phyloP scores from a whole-genome alignment of 2,888 invertebrate species.

The Cantharis flavilabris region DNA sequence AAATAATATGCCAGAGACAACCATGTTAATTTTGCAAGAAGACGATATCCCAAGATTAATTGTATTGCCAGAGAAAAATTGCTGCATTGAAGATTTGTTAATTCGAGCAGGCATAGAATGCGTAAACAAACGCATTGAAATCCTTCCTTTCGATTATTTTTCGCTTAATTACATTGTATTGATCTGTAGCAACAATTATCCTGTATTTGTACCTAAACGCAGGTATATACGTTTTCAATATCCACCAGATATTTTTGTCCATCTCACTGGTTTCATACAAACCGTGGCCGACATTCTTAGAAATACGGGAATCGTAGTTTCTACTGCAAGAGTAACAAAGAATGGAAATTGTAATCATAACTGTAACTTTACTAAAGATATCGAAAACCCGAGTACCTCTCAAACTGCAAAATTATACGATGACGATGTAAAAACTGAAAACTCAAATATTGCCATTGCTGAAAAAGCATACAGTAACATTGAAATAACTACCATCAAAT shows the following conservation, averaged over 20 bases:
- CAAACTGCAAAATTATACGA: too few relatives aligned
- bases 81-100: not conserved
- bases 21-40: not conserved
- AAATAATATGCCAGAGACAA: not conserved
- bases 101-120: not conserved
- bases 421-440: too few relatives aligned
- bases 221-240: not conserved
- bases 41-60: not conserved
- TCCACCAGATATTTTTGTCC: not conserved
- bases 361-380: not conserved
- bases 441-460: too few relatives aligned
- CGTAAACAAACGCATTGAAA: not conserved
- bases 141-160: not conserved
- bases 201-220: not conserved
- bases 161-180: not conserved
- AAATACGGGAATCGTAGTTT: not conserved
- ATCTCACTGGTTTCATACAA: not conserved
- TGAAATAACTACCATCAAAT: too few relatives aligned
- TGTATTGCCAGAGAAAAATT: not conserved
- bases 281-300: not conserved
- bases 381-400: not conserved
- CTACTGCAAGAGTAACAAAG: not conserved
- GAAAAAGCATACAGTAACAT: too few relatives aligned
- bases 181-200: not conserved
- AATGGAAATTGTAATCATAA: not conserved